A percentile compares a stretch with the other conserved stretches of the same genome.
These are phyloP conservation scores for Scalopus aquaticus DNA, from an alignment of 2,113 vertebrate genomes.

Conservation along the genomic window DNA sequence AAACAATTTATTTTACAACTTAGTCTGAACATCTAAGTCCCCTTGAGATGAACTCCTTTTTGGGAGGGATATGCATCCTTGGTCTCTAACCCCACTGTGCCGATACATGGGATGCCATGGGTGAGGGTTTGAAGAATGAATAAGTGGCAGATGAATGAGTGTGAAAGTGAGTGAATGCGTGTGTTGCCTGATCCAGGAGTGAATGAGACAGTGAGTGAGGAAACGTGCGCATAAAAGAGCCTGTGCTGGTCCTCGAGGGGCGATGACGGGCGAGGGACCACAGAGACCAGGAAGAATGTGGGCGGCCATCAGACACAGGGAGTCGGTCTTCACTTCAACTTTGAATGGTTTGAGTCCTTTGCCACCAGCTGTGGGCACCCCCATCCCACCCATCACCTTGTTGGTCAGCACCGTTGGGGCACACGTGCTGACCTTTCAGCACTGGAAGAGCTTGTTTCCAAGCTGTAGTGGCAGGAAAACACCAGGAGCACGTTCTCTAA, in stretches of 20 bases:
- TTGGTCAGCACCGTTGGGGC: not conserved
- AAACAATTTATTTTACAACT: not conserved
- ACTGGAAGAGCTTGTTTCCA: not conserved
- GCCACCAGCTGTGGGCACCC: not conserved
- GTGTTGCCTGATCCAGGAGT: not conserved
- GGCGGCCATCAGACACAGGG: too few species aligned
- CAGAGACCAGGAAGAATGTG: not conserved
- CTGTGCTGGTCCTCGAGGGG: rapidly evolving
- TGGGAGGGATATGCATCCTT: not conserved
- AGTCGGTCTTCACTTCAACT: not conserved
- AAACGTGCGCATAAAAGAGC: too few species aligned
- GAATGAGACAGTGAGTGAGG: not conserved
- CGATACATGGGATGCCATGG: too few species aligned
- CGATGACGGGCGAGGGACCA: not conserved
- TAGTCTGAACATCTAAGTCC: not conserved
- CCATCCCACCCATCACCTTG: not conserved
- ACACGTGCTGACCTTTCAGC: not conserved
- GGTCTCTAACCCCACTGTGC: not conserved
- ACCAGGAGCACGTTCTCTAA: too few species aligned
- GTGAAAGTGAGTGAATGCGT: not conserved
- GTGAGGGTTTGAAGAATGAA: not conserved
- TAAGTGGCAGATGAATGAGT: not conserved
- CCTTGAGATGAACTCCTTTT: not conserved
- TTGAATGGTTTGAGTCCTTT: not conserved
- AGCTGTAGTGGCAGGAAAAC: too few species aligned